Conservation (phyloP, 2,888 invertebrate species). For the Hemistola chrysoprasaria region DNA sequence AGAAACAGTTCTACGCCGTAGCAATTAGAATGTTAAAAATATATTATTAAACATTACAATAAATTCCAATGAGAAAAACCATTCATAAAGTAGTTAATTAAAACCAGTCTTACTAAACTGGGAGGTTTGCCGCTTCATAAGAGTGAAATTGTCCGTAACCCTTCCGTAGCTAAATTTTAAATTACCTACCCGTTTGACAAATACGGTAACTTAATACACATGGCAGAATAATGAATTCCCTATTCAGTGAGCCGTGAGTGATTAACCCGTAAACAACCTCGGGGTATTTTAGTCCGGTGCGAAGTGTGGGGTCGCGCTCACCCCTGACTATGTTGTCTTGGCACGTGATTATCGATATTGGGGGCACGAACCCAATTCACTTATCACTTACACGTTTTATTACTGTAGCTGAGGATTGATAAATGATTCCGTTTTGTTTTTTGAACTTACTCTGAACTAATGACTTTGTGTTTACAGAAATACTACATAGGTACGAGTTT, state of each 20-base stretch:
- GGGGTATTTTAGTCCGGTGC: conserved; percentile 59
- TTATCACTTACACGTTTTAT: conserved; percentile 60
- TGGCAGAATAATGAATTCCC: conserved; percentile 49
- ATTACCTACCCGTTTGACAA: conserved; percentile 29
- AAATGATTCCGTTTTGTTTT: conserved; percentile 28
- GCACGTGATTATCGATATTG: conserved; percentile 69
- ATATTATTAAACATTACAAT: conserved; percentile 6
- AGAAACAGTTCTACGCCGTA: conserved; percentile 9
- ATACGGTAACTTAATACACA: conserved; percentile 35
- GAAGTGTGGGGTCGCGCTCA: conserved; percentile 54
- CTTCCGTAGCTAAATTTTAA: conserved; percentile 25
- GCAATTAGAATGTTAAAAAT: too few species aligned
- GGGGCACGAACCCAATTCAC: conserved; percentile 70
- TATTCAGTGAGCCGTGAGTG: conserved; percentile 49
- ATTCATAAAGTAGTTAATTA: conserved; percentile 8
- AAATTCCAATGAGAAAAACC: not conserved
- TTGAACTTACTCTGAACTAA: conserved; percentile 13
- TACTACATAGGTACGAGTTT: too few species aligned
- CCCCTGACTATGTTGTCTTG: conserved; percentile 52
- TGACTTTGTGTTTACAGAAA: not conserved
- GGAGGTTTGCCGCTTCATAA: conserved; percentile 17
- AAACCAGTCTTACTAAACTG: conserved; percentile 2
- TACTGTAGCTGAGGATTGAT: conserved; percentile 61
- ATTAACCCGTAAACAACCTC: conserved; percentile 66
- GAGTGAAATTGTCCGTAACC: conserved; percentile 22